A percentile compares a stretch with the other conserved stretches of the same genome.
phyloP scores from a whole-genome alignment of 2,888 invertebrate species.

The Lasioglossum calceatum region DNA sequence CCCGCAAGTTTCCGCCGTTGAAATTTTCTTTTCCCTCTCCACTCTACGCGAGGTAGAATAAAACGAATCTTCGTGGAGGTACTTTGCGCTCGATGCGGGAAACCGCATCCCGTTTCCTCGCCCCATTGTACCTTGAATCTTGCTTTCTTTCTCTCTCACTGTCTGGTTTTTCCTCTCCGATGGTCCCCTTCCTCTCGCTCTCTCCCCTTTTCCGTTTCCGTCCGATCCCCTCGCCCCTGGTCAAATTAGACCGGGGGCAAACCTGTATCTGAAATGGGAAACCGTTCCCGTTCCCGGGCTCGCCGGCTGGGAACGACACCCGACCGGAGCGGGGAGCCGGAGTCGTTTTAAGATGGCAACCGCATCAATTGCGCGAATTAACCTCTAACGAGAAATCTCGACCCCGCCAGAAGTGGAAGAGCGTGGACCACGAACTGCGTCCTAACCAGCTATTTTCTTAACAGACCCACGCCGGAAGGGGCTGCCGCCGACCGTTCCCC shows the following conservation, averaged over 20 bases:
- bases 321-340: slow-evolving; percentile 26
- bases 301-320: slow-evolving; percentile 29
- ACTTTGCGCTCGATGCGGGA: neutral
- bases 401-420: slow-evolving; percentile 61
- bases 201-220: slow-evolving; percentile 39
- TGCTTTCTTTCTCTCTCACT: neutral
- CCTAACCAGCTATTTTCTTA: slow-evolving; percentile 60
- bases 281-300: slow-evolving; percentile 45
- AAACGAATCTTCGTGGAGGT: slow-evolving; percentile 3
- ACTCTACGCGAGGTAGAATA: neutral
- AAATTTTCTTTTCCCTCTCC: neutral
- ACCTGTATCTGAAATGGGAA: slow-evolving; percentile 63
- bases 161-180: slow-evolving; percentile 12
- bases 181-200: slow-evolving; percentile 19
- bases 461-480: slow-evolving; percentile 14
- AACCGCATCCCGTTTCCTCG: neutral
- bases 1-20: neutral
- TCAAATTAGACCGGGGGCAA: slow-evolving; percentile 52
- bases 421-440: slow-evolving; percentile 46
- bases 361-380: slow-evolving; percentile 75
- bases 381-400: slow-evolving; percentile 75
- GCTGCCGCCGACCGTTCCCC: neutral
- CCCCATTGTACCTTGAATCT: slow-evolving; percentile 3
- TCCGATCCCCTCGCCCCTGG: slow-evolving; percentile 17
- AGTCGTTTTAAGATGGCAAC: slow-evolving; percentile 73